Evolutionary conservation across 35 echinoderm and acorn worm species (phyloP).

Genomic region (Chiridota heheva): DNA sequence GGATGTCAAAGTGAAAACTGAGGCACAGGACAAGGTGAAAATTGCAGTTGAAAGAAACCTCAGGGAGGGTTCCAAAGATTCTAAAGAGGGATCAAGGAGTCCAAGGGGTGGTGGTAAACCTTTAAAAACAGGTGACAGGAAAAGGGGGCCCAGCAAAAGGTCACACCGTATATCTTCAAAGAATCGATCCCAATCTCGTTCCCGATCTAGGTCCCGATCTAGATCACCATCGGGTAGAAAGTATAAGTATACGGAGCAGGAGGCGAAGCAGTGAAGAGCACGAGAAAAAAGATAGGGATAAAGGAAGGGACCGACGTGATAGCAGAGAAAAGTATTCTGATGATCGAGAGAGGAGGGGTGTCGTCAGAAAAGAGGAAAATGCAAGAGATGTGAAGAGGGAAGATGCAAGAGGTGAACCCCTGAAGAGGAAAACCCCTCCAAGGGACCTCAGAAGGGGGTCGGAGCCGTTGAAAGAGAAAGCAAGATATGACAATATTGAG

Average conservation of each 20-base stretch:
- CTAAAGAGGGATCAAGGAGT: slow-evolving; percentile 24
- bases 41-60: no score
- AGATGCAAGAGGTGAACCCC: neutral
- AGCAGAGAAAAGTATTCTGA: slow-evolving; percentile 11
- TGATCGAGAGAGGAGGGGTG: slow-evolving; percentile 20
- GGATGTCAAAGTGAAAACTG: neutral
- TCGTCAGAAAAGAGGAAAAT: slow-evolving; percentile 8
- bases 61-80: no score
- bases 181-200: slow-evolving; percentile 16
- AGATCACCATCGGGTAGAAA: slow-evolving; percentile 41
- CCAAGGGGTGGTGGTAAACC: slow-evolving; percentile 21
- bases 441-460: slow-evolving; percentile 28
- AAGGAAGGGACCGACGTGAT: slow-evolving; percentile 11
- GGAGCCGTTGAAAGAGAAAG: slow-evolving; percentile 26
- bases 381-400: slow-evolving; percentile 1
- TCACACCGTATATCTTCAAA: slow-evolving; percentile 1
- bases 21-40: slow-evolving; percentile 5
- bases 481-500: no score
- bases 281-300: slow-evolving; percentile 25
- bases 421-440: slow-evolving; percentile 9
- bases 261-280: slow-evolving; percentile 35
- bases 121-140: slow-evolving; percentile 3
- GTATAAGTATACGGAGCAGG: neutral
- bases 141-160: neutral
- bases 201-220: slow-evolving; percentile 28